Percentiles rank a stretch among this genome's conserved stretches.
Conservation (phyloP, 2,113 vertebrate species). For the Lepus timidus region DNA sequence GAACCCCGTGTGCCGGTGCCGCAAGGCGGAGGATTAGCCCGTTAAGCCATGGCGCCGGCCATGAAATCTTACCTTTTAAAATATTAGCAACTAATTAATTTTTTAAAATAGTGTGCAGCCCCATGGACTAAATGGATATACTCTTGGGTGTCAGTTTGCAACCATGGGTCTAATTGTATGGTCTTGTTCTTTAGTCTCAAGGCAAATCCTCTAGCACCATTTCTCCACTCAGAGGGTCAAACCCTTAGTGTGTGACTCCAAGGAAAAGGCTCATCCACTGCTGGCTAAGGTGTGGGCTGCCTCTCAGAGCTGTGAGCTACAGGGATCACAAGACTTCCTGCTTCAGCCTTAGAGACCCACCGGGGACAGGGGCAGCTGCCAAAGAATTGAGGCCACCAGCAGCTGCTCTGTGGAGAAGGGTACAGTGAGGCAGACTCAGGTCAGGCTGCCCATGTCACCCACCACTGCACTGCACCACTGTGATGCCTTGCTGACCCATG, state of each 20-base stretch:
- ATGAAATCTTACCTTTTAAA: slow-evolving; percentile 59
- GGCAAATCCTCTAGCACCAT: neutral
- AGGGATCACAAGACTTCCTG: neutral
- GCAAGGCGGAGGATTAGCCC: no score
- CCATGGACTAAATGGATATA: neutral
- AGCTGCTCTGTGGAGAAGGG: slow-evolving; percentile 2
- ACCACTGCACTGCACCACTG: accelerated
- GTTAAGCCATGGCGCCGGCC: no score
- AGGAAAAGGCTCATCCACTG: neutral
- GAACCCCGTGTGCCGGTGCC: no score
- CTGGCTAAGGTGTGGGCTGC: neutral
- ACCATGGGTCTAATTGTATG: neutral
- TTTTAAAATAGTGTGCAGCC: neutral
- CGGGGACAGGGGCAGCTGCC: neutral
- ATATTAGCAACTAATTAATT: neutral
- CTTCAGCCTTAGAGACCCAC: neutral
- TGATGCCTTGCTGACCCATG: neutral
- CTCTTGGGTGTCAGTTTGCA: neutral
- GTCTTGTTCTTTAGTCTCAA: neutral
- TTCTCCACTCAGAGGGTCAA: neutral
- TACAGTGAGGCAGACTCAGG: no score
- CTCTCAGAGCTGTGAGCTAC: neutral
- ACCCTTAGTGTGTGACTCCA: neutral
- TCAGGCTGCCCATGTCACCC: neutral
- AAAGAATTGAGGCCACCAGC: neutral